These are phyloP conservation scores for Anastatus disparis DNA, from an alignment of 1,140 invertebrate genomes.

Conservation along the genomic window DNA sequence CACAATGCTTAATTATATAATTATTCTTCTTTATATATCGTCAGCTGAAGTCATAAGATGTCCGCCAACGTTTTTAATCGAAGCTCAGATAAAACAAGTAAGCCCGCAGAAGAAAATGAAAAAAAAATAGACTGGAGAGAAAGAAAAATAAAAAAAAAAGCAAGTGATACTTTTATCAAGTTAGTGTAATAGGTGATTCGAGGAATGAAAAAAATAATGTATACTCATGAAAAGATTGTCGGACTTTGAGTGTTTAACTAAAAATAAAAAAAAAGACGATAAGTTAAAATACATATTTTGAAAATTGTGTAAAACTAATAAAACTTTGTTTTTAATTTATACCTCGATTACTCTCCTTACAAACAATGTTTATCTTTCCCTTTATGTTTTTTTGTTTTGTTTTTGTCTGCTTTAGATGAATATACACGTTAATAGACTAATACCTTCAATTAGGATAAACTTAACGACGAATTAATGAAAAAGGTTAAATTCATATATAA, in stretches of 20 bases:
- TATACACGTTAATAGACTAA: no score
- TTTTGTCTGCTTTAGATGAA: no score
- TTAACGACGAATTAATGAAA: no score
- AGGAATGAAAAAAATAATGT: no score
- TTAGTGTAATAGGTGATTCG: not conserved
- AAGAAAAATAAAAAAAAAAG: no score
- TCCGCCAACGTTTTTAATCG: not conserved
- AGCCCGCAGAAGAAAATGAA: not conserved
- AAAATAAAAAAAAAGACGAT: slow-evolving; percentile 9
- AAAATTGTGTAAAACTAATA: slow-evolving; percentile 34
- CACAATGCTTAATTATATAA: slow-evolving; percentile 49
- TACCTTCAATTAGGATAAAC: no score
- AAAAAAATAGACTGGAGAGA: no score
- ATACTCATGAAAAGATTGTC: slow-evolving; percentile 13
- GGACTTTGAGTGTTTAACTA: slow-evolving; percentile 19
- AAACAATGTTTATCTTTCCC: no score
- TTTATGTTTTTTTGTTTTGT: no score
- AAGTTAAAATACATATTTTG: slow-evolving; percentile 40
- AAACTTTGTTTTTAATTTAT: not conserved
- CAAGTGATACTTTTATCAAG: not conserved
- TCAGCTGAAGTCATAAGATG: not conserved
- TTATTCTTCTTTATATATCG: slow-evolving; percentile 22
- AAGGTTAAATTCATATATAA: no score
- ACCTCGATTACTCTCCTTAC: no score
- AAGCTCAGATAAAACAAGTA: no score